Base-by-base conservation (phyloP, 2,797 vertebrate species). In the Anguilla pacifica region DNA sequence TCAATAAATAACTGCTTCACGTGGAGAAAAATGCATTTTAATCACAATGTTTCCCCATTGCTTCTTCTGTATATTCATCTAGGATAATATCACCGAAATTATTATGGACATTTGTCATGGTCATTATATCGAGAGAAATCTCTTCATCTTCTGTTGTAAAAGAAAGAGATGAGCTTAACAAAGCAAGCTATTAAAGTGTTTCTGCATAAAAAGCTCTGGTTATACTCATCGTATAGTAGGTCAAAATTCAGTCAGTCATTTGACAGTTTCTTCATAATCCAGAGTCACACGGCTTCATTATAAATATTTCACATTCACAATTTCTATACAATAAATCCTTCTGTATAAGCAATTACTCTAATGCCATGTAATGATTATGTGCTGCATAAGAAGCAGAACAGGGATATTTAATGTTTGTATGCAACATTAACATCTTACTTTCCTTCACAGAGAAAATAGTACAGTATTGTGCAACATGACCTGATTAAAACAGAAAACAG, bases 391-490 rank as follows among this genome's bases (percentile, higher is more conserved):
- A 81, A 81, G 77, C 77, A 46, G 35, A 49, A 46, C 15, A 49
- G 31, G 77, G 43, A 81, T 49, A 19, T 81, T 81, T 81, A 39
- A 81, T 49, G 43, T 81, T 49, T 81, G 77, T 46, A 77, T 39
- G 35, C 6, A 77, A 77, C 72, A 77, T 77, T 77, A 77, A 10
- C 39, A 77, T 19, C 72, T 81, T 81, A 22, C 39, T 81, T 46
- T 81, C 31, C 35, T 19, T 81, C 31, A 81, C 77, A 81, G 77
- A 81, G 43, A 81, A 49, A 74, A 15, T 39, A 74, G 39, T 81
- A 81, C 77, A 81, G 35, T 81, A 64, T 57, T 87, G 77, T 83
- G 86, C 77, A 87, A 83, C 28, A 83, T 83, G 74, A 64, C 59
- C 55, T 61, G n/a, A 87, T 31, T 84, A 84, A 81, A 81, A 81